Evolutionary conservation across 2,888 invertebrate genomes (phyloP).

Genomic region (Caenorhabditis drosophilae): DNA sequence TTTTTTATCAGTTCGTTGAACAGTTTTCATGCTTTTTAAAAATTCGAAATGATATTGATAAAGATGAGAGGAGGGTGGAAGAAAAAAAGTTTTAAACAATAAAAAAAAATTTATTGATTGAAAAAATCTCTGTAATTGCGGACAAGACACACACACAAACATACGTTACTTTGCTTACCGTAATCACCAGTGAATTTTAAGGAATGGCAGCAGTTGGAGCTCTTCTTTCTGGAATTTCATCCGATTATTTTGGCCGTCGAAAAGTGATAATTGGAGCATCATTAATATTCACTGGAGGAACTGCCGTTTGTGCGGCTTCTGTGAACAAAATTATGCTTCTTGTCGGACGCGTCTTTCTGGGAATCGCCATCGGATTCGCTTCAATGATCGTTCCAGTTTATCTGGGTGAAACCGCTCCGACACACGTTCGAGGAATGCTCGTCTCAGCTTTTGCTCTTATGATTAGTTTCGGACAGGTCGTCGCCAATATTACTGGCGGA

Average conservation of each 20-base stretch:
- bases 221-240: constrained; percentile 68
- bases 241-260: constrained; percentile 73
- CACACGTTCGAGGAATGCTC: constrained; percentile 72
- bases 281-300: constrained; percentile 69
- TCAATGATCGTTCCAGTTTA: constrained; percentile 74
- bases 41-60: no score
- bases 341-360: constrained; percentile 59
- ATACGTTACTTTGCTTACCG: no score
- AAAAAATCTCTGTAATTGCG: no score
- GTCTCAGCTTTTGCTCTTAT: constrained; percentile 71
- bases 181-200: no score
- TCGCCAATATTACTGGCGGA: constrained; percentile 73
- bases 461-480: constrained; percentile 73
- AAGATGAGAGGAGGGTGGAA: no score
- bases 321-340: constrained; percentile 52
- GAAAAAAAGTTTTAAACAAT: no score
- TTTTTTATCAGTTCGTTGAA: neutral
- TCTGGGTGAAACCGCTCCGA: constrained; percentile 73
- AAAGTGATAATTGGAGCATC: constrained; percentile 72
- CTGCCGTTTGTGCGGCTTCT: constrained; percentile 69
- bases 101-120: no score
- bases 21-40: no score
- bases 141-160: no score
- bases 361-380: constrained; percentile 62
- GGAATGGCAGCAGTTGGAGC: constrained; percentile 53